Evolutionary conservation across 2,888 invertebrate species (phyloP).

Genomic region (Xanthostigma xanthostigma): DNA sequence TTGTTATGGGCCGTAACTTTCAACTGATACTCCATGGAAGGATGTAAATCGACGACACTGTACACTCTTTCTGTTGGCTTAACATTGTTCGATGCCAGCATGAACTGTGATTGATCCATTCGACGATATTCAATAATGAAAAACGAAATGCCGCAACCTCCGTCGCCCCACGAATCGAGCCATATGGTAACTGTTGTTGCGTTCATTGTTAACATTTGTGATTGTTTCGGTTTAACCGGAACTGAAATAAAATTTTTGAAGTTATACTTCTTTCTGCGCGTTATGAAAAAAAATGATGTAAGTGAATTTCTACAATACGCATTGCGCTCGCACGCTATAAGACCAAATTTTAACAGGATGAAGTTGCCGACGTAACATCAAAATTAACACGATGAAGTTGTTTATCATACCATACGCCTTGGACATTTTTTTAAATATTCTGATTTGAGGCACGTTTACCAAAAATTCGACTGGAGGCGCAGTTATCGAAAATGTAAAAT

Average conservation of each 20-base stretch:
- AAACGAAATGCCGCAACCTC: constrained; percentile 74
- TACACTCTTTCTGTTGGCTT: constrained; percentile 68
- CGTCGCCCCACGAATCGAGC: constrained; percentile 79
- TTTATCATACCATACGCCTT: too few species aligned
- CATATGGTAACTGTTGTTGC: constrained; percentile 76
- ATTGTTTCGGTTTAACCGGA: constrained; percentile 63
- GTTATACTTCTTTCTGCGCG: too few species aligned
- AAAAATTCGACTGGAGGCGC: too few species aligned
- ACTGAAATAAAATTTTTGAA: constrained; percentile 29
- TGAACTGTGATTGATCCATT: constrained; percentile 54
- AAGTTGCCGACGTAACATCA: too few species aligned
- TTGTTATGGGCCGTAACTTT: constrained; percentile 73
- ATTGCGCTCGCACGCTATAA: too few species aligned
- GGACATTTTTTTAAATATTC: too few species aligned
- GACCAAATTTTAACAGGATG: too few species aligned
- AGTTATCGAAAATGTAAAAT: too few species aligned
- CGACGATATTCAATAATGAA: constrained; percentile 69
- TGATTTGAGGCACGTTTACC: too few species aligned
- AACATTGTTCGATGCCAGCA: constrained; percentile 65
- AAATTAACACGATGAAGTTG: too few species aligned
- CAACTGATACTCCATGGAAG: constrained; percentile 59
- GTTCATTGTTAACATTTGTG: constrained; percentile 69
- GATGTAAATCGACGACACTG: constrained; percentile 60
- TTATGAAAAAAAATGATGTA: too few species aligned
- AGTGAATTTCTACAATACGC: too few species aligned